Conservation (phyloP, 2,113 vertebrate species). For the Caretta caretta region DNA sequence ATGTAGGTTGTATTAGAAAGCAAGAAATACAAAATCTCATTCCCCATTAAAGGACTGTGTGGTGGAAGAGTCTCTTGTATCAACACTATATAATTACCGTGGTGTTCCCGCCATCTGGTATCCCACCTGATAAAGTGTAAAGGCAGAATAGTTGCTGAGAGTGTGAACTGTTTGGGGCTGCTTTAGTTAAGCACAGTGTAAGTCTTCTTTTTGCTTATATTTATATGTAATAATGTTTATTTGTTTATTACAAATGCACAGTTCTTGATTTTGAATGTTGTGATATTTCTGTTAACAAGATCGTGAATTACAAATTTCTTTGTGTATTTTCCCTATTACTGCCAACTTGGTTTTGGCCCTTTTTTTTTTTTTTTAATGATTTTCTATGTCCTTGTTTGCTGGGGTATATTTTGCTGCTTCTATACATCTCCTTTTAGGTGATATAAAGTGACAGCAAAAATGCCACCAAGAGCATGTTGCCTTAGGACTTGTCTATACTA, state of each 20-base stretch:
- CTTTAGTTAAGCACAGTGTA: background rate
- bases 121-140: background rate
- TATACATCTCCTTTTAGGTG: background rate
- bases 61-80: background rate
- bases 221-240: background rate
- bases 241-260: background rate
- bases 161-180: background rate
- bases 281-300: background rate
- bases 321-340: background rate
- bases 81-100: slow-evolving; percentile 23
- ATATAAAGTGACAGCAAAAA: background rate
- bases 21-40: background rate
- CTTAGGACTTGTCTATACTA: background rate
- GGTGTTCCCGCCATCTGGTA: background rate
- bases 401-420: background rate
- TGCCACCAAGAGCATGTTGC: background rate
- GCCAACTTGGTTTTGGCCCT: background rate
- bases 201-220: background rate
- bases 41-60: background rate
- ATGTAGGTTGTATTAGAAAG: background rate
- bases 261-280: background rate
- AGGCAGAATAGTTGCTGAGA: background rate
- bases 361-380: background rate
- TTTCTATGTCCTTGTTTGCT: background rate
- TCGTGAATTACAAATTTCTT: background rate